These are phyloP conservation scores for Corythucha ciliata DNA, from an alignment of 2,888 invertebrate species.

Conservation along the genomic window DNA sequence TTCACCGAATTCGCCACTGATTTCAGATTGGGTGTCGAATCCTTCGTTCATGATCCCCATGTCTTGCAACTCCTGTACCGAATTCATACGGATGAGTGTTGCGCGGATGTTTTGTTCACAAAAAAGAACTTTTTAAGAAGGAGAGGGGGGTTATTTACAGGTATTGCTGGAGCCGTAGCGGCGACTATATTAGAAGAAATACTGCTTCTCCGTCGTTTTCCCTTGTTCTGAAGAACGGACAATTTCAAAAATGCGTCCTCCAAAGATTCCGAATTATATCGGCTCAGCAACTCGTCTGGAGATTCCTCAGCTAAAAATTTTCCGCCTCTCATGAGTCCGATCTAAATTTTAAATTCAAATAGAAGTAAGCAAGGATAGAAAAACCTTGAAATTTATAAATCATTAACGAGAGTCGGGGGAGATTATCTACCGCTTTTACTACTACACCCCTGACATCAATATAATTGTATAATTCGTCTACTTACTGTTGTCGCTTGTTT, in stretches of 20 bases:
- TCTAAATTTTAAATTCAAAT: constrained; percentile 45
- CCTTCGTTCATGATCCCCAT: constrained; percentile 32
- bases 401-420: neutral
- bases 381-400: neutral
- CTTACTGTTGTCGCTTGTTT: constrained; percentile 70
- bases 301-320: constrained; percentile 76
- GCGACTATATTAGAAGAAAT: constrained; percentile 62
- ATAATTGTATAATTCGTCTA: constrained; percentile 31
- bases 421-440: neutral
- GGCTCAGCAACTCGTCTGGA: constrained; percentile 58
- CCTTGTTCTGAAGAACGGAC: constrained; percentile 68
- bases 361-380: neutral
- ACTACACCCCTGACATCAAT: neutral
- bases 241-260: constrained; percentile 76
- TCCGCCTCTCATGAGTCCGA: constrained; percentile 75
- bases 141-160: constrained; percentile 40
- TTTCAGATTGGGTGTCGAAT: constrained; percentile 56
- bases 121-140: neutral
- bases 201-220: constrained; percentile 67
- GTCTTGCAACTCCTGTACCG: constrained; percentile 23
- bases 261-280: constrained; percentile 61
- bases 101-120: neutral
- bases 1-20: constrained; percentile 80
- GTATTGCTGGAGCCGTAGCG: constrained; percentile 40
- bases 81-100: too few species aligned